Conservation (phyloP, 2,888 invertebrate species). For the Bombylius discolor region DNA sequence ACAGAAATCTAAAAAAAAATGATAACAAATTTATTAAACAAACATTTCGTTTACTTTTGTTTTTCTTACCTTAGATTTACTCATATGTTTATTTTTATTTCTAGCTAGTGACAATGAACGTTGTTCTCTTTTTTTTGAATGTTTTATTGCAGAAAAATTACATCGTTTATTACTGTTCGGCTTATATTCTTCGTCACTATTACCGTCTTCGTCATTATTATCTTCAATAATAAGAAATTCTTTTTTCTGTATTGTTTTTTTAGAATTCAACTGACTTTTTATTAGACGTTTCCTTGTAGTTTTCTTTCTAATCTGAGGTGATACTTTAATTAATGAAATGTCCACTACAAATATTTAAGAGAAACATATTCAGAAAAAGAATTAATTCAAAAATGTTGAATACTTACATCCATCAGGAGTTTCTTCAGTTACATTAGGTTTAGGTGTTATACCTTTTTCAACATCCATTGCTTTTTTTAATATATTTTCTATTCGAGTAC, state of each 20-base stretch:
- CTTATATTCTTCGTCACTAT: constrained; percentile 20
- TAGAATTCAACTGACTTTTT: constrained; percentile 15
- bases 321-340: constrained; percentile 68
- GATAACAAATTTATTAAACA: no score
- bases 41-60: no score
- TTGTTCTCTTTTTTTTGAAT: constrained; percentile 18
- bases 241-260: constrained; percentile 16
- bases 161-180: constrained; percentile 21
- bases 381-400: no score
- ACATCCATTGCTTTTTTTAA: constrained; percentile 70
- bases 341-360: constrained; percentile 49
- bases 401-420: constrained; percentile 72
- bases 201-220: constrained; percentile 1
- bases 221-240: constrained; percentile 19
- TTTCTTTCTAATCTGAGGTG: constrained; percentile 46
- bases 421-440: constrained; percentile 58
- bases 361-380: not conserved
- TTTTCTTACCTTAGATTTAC: no score
- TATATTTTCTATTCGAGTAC: constrained; percentile 66
- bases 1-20: no score
- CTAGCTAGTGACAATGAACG: constrained; percentile 17
- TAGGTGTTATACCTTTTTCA: constrained; percentile 56
- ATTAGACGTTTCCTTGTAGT: constrained; percentile 13
- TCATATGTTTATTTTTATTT: no score
- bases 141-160: constrained; percentile 8